Base-by-base conservation (phyloP, 37 sponge, comb jelly and placozoan genomes). In the Cladorhizidae sp. region DNA sequence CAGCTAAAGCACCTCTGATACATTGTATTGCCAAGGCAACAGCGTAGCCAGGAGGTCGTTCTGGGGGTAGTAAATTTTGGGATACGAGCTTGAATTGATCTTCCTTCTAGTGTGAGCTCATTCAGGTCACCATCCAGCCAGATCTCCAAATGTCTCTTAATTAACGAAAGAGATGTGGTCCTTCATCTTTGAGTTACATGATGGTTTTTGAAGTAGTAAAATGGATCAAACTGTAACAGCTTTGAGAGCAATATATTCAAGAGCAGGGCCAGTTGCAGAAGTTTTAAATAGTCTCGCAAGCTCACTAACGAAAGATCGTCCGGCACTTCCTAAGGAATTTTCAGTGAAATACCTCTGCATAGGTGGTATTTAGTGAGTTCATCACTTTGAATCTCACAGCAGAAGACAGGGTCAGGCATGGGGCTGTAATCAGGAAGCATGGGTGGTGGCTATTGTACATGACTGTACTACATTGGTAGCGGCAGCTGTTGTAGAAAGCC, bases 311-410 rank as follows among this genome's bases (percentile, higher is more conserved):
- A 77, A 77, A 17, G 40, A 40, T 7, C 36, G 38, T 18, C 84
- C 84, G 63, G 70, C 54, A 5, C 39, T 64, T 2, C 84, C 84
- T 25, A 32, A 56, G 54, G 32, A 37, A 18, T 28, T 63, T 77
- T 65, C 78, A 77, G 32, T 77, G 78, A 7, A 77, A 64, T 28
- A 77, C 78, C 39, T 77, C 78, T 2, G 37, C 42, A 40, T 77
- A 62, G 12, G 78, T 39, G 22, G 78, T 6, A 31, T 52, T 56
- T 35, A 74, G 35, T 26, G 75, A 56, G 37, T 11, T 1, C 7
- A 82, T 82, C 5, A 45, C 9, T 17, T 7, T 61, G 62, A 28
- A 61, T 3, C 28, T 61, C 3, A 17, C 14, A 61, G 7, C 5
- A 28, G 15, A 12, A 28, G 29, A 61, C 12, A 29, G 29, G 62